Conservation (phyloP, 2,888 invertebrate species). For the Cosmia pyralina region DNA sequence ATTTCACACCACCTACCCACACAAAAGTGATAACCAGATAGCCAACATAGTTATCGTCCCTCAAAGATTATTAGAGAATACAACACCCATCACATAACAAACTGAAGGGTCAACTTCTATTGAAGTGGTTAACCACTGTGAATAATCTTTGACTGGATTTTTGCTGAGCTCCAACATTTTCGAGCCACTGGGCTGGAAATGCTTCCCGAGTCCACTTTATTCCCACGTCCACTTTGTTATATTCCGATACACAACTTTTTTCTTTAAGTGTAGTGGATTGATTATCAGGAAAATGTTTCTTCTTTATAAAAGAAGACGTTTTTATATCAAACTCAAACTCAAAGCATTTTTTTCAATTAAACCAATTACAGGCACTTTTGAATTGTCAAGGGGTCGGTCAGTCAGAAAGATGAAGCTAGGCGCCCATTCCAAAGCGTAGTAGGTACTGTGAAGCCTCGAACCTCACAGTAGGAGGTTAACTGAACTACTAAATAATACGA, state of each 20-base stretch:
- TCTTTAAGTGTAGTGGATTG: background rate
- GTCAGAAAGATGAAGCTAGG: no score
- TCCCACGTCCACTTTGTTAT: constrained; percentile 37
- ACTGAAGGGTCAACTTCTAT: constrained; percentile 39
- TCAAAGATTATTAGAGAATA: constrained; percentile 31
- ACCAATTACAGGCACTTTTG: no score
- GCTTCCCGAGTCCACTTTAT: constrained; percentile 47
- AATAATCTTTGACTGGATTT: constrained; percentile 75
- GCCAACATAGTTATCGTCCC: background rate
- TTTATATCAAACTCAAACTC: no score
- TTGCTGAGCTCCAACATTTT: constrained; percentile 58
- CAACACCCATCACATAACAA: constrained; percentile 26
- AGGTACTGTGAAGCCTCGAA: no score
- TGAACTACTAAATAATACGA: no score
- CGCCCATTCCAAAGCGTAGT: no score
- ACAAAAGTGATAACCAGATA: no score
- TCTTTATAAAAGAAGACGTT: no score
- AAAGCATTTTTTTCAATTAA: no score
- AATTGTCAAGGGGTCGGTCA: no score
- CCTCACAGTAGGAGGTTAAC: no score
- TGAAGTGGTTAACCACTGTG: constrained; percentile 58
- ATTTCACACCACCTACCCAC: background rate
- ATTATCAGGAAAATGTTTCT: background rate
- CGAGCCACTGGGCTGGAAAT: constrained; percentile 70
- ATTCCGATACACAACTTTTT: constrained; percentile 40